Evolutionary conservation across 1,140 invertebrate genomes (phyloP).

Genomic region (Odontomachus brunneus): DNA sequence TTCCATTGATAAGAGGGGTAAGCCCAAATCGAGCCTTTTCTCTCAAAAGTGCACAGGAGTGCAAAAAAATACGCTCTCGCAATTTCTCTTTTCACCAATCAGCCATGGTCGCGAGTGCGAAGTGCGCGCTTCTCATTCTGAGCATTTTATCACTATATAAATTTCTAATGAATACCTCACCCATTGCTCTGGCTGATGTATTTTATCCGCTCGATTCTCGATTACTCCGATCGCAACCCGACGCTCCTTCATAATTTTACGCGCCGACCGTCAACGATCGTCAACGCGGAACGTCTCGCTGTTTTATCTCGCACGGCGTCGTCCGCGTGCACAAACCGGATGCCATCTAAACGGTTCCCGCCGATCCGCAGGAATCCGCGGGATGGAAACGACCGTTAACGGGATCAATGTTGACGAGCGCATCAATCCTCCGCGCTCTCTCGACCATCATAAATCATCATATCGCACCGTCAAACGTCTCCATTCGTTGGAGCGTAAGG

Average conservation of each 20-base stretch:
- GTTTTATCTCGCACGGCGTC: conserved; percentile 21
- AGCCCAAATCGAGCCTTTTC: background rate
- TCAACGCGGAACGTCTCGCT: background rate
- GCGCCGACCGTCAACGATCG: background rate
- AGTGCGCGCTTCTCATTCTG: background rate
- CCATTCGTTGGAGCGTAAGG: conserved; percentile 16
- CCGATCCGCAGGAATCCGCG: background rate
- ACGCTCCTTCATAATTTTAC: conserved; percentile 1
- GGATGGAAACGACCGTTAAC: conserved; percentile 27
- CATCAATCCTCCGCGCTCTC: background rate
- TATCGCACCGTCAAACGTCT: conserved; percentile 31
- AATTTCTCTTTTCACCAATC: background rate
- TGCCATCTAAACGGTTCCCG: conserved; percentile 47
- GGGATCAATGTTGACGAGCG: conserved; percentile 23
- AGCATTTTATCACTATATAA: background rate
- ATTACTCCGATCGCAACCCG: background rate
- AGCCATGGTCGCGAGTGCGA: background rate
- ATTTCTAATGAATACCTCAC: conserved; percentile 16
- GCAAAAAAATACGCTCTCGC: background rate
- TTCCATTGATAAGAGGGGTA: too few species aligned
- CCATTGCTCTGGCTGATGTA: background rate
- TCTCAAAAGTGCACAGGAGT: background rate
- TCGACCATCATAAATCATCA: conserved; percentile 39
- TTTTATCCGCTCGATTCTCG: background rate
- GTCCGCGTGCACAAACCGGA: conserved; percentile 25